Evolutionary conservation across 2,113 vertebrate genomes (phyloP).

Genomic region (Prionailurus bengalensis): DNA sequence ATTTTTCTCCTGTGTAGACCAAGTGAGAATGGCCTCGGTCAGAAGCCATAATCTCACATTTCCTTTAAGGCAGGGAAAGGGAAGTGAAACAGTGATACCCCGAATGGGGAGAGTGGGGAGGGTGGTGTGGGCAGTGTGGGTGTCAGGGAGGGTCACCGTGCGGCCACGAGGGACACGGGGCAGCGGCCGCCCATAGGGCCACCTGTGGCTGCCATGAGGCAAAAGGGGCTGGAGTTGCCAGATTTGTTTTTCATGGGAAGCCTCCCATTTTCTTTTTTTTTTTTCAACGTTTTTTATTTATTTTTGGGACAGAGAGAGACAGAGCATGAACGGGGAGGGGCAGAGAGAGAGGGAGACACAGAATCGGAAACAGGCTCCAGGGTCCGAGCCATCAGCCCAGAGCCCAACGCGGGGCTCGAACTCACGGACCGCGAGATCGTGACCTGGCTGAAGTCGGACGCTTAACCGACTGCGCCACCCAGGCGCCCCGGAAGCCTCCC

Average conservation of each 20-base stretch:
- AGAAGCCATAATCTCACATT: background rate
- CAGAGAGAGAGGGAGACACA: too few species aligned
- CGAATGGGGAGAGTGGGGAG: background rate
- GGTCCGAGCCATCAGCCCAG: too few species aligned
- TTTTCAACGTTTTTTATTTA: too few species aligned
- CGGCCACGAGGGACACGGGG: background rate
- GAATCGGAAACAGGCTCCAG: too few species aligned
- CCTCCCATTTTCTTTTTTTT: background rate
- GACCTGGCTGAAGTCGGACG: too few species aligned
- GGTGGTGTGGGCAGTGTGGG: rapidly evolving
- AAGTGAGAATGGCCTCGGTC: background rate
- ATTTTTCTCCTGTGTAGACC: background rate
- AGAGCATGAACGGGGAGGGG: too few species aligned
- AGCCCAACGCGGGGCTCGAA: too few species aligned
- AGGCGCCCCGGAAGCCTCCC: background rate
- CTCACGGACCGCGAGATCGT: too few species aligned
- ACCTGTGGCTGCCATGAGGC: rapidly evolving
- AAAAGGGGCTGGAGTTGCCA: background rate
- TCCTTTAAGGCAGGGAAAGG: background rate
- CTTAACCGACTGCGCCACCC: too few species aligned
- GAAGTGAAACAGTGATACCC: background rate
- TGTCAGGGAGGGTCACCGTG: background rate
- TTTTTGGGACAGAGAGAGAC: too few species aligned
- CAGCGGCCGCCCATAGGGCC: background rate
- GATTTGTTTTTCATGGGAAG: background rate